These are phyloP conservation scores for Agonum fuliginosum DNA, from an alignment of 2,888 invertebrate species.

Conservation along the genomic window DNA sequence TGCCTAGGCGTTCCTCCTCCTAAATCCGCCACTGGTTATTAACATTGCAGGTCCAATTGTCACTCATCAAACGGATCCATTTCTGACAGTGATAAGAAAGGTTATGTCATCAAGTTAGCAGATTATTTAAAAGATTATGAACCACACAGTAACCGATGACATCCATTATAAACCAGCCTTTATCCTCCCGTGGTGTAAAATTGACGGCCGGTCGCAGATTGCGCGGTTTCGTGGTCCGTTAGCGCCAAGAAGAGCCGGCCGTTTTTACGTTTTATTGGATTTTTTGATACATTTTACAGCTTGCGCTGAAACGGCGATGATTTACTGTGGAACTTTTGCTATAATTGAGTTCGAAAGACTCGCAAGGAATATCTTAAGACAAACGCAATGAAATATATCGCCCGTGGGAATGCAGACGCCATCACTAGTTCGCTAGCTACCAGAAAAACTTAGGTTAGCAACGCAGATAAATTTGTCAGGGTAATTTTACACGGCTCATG, in stretches of 20 bases:
- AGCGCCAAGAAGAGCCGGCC: not conserved
- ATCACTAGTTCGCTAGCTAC: slow-evolving; percentile 2
- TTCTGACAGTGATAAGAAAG: too few relatives aligned
- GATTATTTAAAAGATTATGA: too few relatives aligned
- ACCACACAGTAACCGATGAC: too few relatives aligned
- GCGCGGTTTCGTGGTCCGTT: not conserved
- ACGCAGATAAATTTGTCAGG: slow-evolving; percentile 2
- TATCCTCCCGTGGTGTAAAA: not conserved
- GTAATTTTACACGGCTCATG: slow-evolving; percentile 19
- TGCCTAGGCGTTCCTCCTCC: too few relatives aligned
- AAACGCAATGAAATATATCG: slow-evolving; percentile 14
- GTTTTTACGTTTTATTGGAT: slow-evolving; percentile 34
- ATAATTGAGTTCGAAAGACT: slow-evolving; percentile 40
- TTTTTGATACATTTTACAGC: slow-evolving; percentile 41
- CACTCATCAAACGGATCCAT: too few relatives aligned
- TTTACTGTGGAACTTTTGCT: slow-evolving; percentile 28
- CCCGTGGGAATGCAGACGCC: not conserved
- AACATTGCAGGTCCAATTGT: too few relatives aligned
- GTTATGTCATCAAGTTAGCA: too few relatives aligned
- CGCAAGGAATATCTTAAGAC: slow-evolving; percentile 25
- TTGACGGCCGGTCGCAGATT: slow-evolving; percentile 4
- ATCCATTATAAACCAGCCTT: too few relatives aligned
- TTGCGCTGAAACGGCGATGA: slow-evolving; percentile 30
- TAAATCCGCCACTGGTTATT: too few relatives aligned
- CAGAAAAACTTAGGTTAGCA: not conserved